A percentile compares a stretch with the other conserved stretches of the same genome.
phyloP scores from a whole-genome alignment of 2,797 vertebrate species.

The Lithobates sylvaticus region DNA sequence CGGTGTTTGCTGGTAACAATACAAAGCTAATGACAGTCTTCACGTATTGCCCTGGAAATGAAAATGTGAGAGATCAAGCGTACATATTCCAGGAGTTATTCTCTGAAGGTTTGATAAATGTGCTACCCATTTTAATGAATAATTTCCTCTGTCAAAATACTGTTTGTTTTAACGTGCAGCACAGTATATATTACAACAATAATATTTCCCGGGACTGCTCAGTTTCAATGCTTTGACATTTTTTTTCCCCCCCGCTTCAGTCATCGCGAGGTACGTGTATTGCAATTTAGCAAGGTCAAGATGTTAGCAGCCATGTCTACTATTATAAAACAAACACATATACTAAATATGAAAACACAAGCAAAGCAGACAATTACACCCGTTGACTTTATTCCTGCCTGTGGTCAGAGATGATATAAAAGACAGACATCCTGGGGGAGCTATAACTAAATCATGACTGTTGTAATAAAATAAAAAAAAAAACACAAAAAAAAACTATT shows the following conservation, averaged over 20 bases:
- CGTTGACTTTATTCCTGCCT: slow-evolving; percentile 7
- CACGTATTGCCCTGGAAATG: slow-evolving; percentile 38
- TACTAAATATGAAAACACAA: slow-evolving; percentile 25
- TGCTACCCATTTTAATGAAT: slow-evolving; percentile 51
- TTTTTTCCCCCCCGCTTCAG: slow-evolving; percentile 1
- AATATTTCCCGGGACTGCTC: slow-evolving; percentile 41
- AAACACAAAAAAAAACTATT: slow-evolving; percentile 2
- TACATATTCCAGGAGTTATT: slow-evolving; percentile 11
- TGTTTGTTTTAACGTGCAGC: slow-evolving; percentile 31
- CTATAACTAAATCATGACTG: slow-evolving; percentile 10
- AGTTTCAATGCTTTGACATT: slow-evolving; percentile 38
- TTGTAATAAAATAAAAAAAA: slow-evolving; percentile 22
- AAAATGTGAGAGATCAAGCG: slow-evolving; percentile 30
- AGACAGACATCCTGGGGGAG: slow-evolving; percentile 11
- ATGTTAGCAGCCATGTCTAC: slow-evolving; percentile 17
- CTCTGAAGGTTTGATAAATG: slow-evolving; percentile 38
- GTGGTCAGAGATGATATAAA: slow-evolving; percentile 1
- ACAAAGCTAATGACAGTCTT: slow-evolving; percentile 37
- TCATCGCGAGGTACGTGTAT: slow-evolving; percentile 5
- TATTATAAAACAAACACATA: slow-evolving; percentile 24
- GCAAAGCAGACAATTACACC: slow-evolving; percentile 25
- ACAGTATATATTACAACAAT: slow-evolving; percentile 57
- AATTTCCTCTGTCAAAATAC: slow-evolving; percentile 50
- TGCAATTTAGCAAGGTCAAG: slow-evolving; percentile 40
- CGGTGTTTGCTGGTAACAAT: slow-evolving; percentile 35